Evolutionary conservation across 2,113 vertebrate species (phyloP).

Genomic region (Mormoops blainvillei): DNA sequence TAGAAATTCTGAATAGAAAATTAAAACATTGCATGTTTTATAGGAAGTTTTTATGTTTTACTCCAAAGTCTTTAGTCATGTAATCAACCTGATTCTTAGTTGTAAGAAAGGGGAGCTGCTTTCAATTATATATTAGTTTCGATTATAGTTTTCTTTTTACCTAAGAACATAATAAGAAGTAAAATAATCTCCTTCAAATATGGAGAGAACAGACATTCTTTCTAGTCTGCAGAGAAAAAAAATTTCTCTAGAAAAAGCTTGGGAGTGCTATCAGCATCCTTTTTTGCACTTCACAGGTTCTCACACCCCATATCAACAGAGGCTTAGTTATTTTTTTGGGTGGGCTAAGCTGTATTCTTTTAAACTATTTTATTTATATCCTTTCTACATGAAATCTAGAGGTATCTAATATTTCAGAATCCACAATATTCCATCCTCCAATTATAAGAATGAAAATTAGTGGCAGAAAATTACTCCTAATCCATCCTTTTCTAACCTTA

Average conservation of each 20-base stretch:
- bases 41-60: constrained; percentile 24
- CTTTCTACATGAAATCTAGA: background rate
- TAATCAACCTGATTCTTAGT: constrained; percentile 24
- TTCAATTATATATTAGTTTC: background rate
- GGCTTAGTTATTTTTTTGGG: background rate
- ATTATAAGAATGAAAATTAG: background rate
- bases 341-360: background rate
- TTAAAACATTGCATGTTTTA: background rate
- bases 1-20: background rate
- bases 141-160: constrained; percentile 12
- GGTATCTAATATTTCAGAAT: background rate
- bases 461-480: background rate
- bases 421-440: background rate
- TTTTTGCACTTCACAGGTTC: background rate
- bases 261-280: background rate
- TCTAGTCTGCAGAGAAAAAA: background rate
- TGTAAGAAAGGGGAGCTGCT: background rate
- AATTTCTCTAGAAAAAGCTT: background rate
- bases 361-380: background rate
- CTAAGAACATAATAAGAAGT: background rate
- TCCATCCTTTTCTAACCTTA: background rate
- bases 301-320: background rate
- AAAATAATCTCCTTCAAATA: background rate
- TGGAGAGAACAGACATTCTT: background rate
- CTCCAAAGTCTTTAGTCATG: constrained; percentile 11